Evolutionary conservation across 2,113 vertebrate species (phyloP).

Genomic region (Pedetes capensis): DNA sequence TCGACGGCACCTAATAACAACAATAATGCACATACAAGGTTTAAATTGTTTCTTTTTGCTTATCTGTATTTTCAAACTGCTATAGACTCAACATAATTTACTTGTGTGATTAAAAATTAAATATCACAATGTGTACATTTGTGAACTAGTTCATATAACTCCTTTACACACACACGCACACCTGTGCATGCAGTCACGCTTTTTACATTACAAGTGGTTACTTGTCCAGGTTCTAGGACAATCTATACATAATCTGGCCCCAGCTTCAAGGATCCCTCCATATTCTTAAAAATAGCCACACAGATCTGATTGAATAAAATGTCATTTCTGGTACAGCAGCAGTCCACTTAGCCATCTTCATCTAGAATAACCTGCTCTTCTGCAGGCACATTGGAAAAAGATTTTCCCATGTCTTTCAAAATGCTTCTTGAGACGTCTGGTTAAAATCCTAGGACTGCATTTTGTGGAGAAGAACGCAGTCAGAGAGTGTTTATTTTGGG

Average conservation of each 20-base stretch:
- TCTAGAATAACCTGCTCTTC: background rate
- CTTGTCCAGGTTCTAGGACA: background rate
- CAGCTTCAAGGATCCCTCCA: background rate
- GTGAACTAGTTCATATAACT: background rate
- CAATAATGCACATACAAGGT: background rate
- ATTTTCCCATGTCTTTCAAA: background rate
- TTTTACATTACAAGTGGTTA: background rate
- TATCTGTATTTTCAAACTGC: background rate
- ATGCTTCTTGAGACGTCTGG: background rate
- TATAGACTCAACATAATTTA: background rate
- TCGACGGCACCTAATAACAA: too few relatives aligned
- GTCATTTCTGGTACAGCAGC: background rate
- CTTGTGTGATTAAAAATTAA: background rate
- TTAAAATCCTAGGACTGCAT: background rate
- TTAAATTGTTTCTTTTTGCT: background rate
- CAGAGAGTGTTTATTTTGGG: background rate
- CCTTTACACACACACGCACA: background rate
- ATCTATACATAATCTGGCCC: background rate
- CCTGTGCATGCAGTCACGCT: background rate
- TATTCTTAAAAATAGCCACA: background rate
- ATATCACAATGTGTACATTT: background rate
- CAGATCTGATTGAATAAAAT: background rate
- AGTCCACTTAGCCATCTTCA: background rate
- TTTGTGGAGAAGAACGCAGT: background rate
- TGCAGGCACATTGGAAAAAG: background rate